A percentile compares a stretch with the other conserved stretches of the same genome.
These are phyloP conservation scores for Pedicia rivosa DNA, from an alignment of 2,888 invertebrate genomes.

Conservation along the genomic window DNA sequence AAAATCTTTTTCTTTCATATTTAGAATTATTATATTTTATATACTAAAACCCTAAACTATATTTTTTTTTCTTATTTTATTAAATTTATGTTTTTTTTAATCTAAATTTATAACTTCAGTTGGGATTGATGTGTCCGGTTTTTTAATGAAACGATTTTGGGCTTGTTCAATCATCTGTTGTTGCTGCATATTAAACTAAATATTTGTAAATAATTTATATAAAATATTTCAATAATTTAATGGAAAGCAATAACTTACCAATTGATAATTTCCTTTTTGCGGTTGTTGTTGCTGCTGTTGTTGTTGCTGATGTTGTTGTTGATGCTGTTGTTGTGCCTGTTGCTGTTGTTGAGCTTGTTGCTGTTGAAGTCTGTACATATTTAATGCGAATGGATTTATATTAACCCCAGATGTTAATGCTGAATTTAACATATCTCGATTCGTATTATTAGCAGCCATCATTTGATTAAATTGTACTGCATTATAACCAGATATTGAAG, in stretches of 20 bases:
- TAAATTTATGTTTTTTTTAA: not conserved
- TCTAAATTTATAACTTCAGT: conserved; percentile 5
- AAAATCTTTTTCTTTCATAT: too few relatives aligned
- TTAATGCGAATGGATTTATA: not conserved
- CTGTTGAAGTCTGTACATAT: not conserved
- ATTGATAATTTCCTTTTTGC: not conserved
- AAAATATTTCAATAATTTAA: not conserved
- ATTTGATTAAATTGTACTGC: not conserved
- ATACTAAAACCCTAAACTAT: too few relatives aligned
- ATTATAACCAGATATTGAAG: conserved; percentile 13
- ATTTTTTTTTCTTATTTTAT: too few relatives aligned
- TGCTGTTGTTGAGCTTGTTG: conserved; percentile 4
- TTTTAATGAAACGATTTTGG: conserved; percentile 6
- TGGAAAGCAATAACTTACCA: not conserved
- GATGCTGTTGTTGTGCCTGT: not conserved
- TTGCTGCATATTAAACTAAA: conserved; percentile 5
- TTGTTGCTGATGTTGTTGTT: too few relatives aligned
- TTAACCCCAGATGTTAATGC: not conserved
- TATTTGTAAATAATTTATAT: not conserved
- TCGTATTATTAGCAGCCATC: not conserved
- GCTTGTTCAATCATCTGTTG: conserved; percentile 9
- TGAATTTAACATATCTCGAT: not conserved
- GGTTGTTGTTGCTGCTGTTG: too few relatives aligned
- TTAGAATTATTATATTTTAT: too few relatives aligned
- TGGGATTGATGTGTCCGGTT: not conserved